A percentile compares a stretch with the other conserved stretches of the same genome.
phyloP scores from a whole-genome alignment of 2,113 vertebrate genomes.

The Callaeas wilsoni region DNA sequence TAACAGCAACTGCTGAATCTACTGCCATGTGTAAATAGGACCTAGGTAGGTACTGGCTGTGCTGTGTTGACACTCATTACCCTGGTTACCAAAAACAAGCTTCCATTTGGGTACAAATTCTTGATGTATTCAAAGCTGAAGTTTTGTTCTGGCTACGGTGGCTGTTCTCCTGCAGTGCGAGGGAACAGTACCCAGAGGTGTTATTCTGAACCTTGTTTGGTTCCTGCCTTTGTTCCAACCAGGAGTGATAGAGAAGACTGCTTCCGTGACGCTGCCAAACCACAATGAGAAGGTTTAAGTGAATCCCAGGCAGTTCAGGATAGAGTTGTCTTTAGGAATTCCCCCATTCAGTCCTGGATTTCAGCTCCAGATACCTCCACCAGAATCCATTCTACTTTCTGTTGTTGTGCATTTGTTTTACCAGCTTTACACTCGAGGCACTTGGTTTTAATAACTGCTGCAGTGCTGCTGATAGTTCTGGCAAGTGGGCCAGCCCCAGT shows the following conservation, averaged over 20 bases:
- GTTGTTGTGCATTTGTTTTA: neutral
- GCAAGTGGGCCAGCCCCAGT: neutral
- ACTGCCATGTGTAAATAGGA: constrained; percentile 74
- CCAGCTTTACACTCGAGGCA: neutral
- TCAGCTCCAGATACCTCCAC: neutral
- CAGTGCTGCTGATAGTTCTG: neutral
- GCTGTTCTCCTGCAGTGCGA: neutral
- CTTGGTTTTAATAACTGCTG: neutral
- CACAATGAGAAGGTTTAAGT: neutral
- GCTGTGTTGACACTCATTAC: constrained; percentile 76
- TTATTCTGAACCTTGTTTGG: neutral
- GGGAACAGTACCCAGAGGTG: neutral
- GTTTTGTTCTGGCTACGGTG: neutral
- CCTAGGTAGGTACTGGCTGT: constrained; percentile 62
- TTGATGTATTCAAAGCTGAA: constrained; percentile 69
- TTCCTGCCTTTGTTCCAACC: neutral
- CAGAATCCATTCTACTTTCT: neutral
- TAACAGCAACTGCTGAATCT: constrained; percentile 75
- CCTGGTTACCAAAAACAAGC: constrained; percentile 75
- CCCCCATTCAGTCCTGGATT: neutral
- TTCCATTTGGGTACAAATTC: constrained; percentile 67
- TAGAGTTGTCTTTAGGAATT: neutral
- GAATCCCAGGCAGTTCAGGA: neutral
- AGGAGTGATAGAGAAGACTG: neutral
- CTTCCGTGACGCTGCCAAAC: neutral